These are phyloP conservation scores for Apteryx owenii DNA, from an alignment of 2,113 vertebrate species.

Conservation along the genomic window DNA sequence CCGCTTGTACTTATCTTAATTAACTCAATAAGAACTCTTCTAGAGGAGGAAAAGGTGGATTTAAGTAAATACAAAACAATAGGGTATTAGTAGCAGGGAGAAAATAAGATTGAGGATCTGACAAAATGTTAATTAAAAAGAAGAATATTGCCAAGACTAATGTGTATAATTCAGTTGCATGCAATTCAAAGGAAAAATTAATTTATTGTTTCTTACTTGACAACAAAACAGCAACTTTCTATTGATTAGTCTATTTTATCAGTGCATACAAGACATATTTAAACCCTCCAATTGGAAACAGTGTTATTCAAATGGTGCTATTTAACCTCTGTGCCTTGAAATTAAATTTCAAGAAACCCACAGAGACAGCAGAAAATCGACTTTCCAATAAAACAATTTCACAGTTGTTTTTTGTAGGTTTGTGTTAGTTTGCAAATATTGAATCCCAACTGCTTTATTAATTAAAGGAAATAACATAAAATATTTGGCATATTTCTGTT, in stretches of 20 bases:
- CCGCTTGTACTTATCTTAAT: slow-evolving; percentile 33
- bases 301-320: slow-evolving; percentile 33
- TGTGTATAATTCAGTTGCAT: slow-evolving; percentile 49
- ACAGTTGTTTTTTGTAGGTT: slow-evolving; percentile 4
- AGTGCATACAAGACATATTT: slow-evolving; percentile 11
- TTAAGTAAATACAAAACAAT: slow-evolving; percentile 63
- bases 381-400: slow-evolving; percentile 44
- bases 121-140: slow-evolving; percentile 72
- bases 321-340: slow-evolving; percentile 46
- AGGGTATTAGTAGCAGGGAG: slow-evolving; percentile 39
- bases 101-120: slow-evolving; percentile 73
- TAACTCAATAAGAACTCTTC: slow-evolving; percentile 39
- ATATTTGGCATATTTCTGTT: slow-evolving; percentile 25
- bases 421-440: slow-evolving; percentile 41
- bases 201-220: slow-evolving; percentile 66
- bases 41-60: not conserved
- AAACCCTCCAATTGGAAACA: slow-evolving; percentile 28
- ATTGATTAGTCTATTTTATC: slow-evolving; percentile 51
- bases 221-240: slow-evolving; percentile 54
- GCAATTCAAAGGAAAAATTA: slow-evolving; percentile 74
- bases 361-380: not conserved
- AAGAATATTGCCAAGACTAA: slow-evolving; percentile 48
- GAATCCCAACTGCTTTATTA: slow-evolving; percentile 47
- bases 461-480: slow-evolving; percentile 69
- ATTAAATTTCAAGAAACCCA: slow-evolving; percentile 52